Evolutionary conservation across 2,113 vertebrate species (phyloP).

Genomic region (Crocuta crocuta): DNA sequence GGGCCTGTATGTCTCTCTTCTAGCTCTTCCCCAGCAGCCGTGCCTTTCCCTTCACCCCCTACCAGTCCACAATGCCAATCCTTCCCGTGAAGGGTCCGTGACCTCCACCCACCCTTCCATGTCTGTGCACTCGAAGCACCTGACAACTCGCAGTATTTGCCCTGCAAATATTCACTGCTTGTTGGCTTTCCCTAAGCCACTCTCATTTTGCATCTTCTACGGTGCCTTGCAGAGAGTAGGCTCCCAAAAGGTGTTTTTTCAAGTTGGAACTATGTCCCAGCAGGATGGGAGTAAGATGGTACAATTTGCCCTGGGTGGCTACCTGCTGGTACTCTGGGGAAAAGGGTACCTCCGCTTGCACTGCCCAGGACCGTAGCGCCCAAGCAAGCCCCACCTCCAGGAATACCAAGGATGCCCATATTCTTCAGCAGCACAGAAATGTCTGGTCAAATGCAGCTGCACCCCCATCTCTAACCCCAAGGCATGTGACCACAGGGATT

Average conservation of each 20-base stretch:
- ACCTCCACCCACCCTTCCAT: not conserved
- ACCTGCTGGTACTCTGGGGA: not conserved
- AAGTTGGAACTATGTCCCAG: not conserved
- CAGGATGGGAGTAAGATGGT: not conserved
- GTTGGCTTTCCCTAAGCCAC: not conserved
- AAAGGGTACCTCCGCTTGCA: not conserved
- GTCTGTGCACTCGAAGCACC: not conserved
- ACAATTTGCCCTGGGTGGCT: not conserved
- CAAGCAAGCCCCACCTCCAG: not conserved
- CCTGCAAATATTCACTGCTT: not conserved
- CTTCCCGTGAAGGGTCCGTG: not conserved
- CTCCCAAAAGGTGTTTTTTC: not conserved
- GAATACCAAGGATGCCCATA: not conserved
- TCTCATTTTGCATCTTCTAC: not conserved
- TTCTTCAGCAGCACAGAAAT: not conserved
- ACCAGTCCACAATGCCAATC: not conserved
- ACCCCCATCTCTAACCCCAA: not conserved
- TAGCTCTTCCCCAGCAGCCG: not conserved
- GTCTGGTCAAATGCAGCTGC: not conserved
- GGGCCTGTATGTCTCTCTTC: not conserved
- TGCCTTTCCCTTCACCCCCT: not conserved
- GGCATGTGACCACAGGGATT: not conserved
- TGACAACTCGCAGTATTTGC: fast-evolving
- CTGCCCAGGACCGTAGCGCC: not conserved
- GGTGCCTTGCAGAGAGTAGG: fast-evolving